Evolutionary conservation across 1,140 invertebrate genomes (phyloP).

Genomic region (Antheraea pernyi): DNA sequence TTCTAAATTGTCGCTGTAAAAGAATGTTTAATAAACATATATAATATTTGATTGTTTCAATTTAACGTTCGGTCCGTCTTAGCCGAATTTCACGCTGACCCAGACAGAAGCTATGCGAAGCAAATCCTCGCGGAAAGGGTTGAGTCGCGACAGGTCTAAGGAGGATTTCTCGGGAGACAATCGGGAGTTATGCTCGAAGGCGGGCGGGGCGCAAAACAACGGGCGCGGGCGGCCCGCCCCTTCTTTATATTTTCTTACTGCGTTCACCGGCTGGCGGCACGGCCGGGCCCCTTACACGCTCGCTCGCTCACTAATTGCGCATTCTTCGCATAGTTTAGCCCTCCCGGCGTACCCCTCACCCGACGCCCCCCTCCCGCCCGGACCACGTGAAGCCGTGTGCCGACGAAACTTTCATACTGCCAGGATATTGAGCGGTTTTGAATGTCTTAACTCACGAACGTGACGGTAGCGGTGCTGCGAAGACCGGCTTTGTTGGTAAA

Average conservation of each 20-base stretch:
- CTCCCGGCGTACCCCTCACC: constrained; percentile 74
- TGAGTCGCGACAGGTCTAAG: constrained; percentile 73
- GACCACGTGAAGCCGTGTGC: constrained; percentile 74
- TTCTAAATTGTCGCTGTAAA: background rate
- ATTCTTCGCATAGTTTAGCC: constrained; percentile 94
- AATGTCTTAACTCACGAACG: constrained; percentile 78
- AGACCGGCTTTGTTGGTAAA: constrained; percentile 60
- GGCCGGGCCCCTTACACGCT: constrained; percentile 75
- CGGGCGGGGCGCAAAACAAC: constrained; percentile 76
- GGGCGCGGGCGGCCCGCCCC: constrained; percentile 74
- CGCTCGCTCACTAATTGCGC: constrained; percentile 92
- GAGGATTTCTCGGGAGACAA: constrained; percentile 76
- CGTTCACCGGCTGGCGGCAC: constrained; percentile 75
- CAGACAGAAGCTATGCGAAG: constrained; percentile 72
- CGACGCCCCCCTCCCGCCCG: constrained; percentile 70
- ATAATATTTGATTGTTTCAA: constrained; percentile 9
- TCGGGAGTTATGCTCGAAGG: constrained; percentile 71
- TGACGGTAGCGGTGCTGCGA: constrained; percentile 50
- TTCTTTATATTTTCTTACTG: constrained; percentile 84
- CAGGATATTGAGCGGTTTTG: constrained; percentile 79
- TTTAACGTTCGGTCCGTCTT: constrained; percentile 26
- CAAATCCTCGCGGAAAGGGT: constrained; percentile 68
- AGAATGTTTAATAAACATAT: constrained; percentile 8
- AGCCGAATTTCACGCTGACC: constrained; percentile 73
- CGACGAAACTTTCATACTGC: constrained; percentile 73